These are phyloP conservation scores for Miltochrista miniata DNA, from an alignment of 2,888 invertebrate species.

Conservation along the genomic window DNA sequence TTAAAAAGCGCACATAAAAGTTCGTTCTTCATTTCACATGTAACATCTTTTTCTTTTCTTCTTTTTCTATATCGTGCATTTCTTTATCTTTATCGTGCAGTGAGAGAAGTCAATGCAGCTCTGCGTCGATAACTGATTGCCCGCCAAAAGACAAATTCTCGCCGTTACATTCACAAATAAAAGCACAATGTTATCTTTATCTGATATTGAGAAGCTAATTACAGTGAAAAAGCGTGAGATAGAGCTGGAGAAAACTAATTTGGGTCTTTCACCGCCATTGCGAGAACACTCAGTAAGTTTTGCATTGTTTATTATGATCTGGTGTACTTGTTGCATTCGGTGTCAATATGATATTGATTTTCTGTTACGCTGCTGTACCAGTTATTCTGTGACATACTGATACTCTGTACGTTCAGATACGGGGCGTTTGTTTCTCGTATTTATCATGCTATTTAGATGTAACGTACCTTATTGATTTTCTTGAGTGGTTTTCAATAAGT, in stretches of 20 bases:
- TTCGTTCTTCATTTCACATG: too few species aligned
- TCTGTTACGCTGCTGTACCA: constrained; percentile 21
- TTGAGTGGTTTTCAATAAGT: constrained; percentile 7
- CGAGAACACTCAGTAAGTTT: constrained; percentile 20
- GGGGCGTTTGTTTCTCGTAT: constrained; percentile 1
- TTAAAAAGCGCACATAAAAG: too few species aligned
- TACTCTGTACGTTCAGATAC: constrained; percentile 31
- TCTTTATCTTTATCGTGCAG: background rate
- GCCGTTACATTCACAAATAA: constrained; percentile 16
- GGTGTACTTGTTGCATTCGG: constrained; percentile 47
- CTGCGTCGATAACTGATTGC: constrained; percentile 25
- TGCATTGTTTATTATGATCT: constrained; percentile 26
- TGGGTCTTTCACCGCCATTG: constrained; percentile 50
- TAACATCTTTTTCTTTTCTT: too few species aligned
- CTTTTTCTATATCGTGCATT: too few species aligned
- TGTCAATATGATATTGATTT: constrained; percentile 45
- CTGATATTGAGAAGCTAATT: constrained; percentile 73
- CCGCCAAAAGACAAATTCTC: constrained; percentile 50
- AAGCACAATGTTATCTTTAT: constrained; percentile 68
- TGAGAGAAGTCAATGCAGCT: background rate
- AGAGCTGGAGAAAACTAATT: constrained; percentile 66
- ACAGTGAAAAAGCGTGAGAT: constrained; percentile 72
- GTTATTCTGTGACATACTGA: constrained; percentile 30
- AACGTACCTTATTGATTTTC: background rate
- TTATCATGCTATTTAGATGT: constrained; percentile 2